These are phyloP conservation scores for Oscheius sp. DNA, from an alignment of 2,888 invertebrate genomes.

Conservation along the genomic window DNA sequence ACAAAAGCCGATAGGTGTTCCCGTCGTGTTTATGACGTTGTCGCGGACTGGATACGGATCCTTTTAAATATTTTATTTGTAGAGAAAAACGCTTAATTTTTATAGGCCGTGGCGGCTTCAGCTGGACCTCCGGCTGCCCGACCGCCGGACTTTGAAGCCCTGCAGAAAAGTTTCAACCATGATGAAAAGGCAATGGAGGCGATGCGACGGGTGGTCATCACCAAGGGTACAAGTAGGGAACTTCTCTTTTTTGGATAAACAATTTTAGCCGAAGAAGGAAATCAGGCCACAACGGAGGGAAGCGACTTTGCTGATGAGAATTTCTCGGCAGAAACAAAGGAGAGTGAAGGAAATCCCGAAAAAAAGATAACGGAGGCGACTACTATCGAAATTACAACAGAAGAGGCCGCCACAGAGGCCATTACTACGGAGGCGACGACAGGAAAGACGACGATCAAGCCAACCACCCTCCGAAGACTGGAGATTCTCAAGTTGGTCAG, in stretches of 20 bases:
- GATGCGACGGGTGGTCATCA: constrained; percentile 13
- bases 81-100: neutral
- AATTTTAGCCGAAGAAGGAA: constrained; percentile 7
- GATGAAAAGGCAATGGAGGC: neutral
- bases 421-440: constrained; percentile 3
- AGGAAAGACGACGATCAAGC: neutral
- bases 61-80: neutral
- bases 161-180: constrained; percentile 12
- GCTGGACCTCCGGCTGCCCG: constrained; percentile 25
- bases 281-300: neutral
- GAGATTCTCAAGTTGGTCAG: constrained; percentile 20
- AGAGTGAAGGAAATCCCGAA: neutral
- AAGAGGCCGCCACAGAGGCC: constrained; percentile 4
- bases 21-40: neutral
- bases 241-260: neutral
- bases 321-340: constrained; percentile 7
- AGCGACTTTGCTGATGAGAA: constrained; percentile 28
- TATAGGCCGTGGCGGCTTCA: neutral
- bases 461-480: neutral
- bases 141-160: constrained; percentile 25
- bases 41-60: constrained; percentile 11
- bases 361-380: constrained; percentile 12
- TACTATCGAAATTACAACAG: neutral
- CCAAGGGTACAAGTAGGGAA: constrained; percentile 16
- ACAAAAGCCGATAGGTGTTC: constrained; percentile 4